Percentiles rank a stretch among this genome's conserved stretches.
These are phyloP conservation scores for Ennomos fuscantarius DNA, from an alignment of 2,888 invertebrate species.

Conservation along the genomic window DNA sequence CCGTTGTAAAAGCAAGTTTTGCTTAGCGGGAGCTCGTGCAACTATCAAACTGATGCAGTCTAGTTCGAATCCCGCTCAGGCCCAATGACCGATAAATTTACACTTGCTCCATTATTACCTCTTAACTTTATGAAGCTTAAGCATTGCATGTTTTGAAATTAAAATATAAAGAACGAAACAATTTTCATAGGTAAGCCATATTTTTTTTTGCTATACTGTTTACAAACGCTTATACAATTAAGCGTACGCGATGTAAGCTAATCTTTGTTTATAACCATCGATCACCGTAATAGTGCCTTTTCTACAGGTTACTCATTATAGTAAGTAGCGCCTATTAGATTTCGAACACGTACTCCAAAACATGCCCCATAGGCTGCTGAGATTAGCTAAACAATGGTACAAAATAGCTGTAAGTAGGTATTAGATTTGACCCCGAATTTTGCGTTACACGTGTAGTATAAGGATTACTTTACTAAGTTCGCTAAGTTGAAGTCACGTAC, in stretches of 20 bases:
- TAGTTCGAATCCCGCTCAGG: too few relatives aligned
- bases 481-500: conserved; percentile 8
- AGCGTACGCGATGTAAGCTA: conserved; percentile 40
- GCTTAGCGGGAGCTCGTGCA: too few relatives aligned
- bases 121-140: too few relatives aligned
- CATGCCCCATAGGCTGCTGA: conserved; percentile 5
- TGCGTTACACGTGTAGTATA: conserved; percentile 23
- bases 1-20: too few relatives aligned
- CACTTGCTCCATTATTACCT: too few relatives aligned
- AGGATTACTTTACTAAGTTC: neutral
- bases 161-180: too few relatives aligned
- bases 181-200: too few relatives aligned
- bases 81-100: too few relatives aligned
- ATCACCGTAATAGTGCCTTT: conserved; percentile 43
- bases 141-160: too few relatives aligned
- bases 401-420: conserved; percentile 16
- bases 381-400: conserved; percentile 30
- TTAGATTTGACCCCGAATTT: conserved; percentile 24
- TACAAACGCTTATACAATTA: conserved; percentile 7
- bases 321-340: conserved; percentile 4
- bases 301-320: conserved; percentile 32
- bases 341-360: conserved; percentile 3
- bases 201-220: too few relatives aligned
- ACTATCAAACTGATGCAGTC: too few relatives aligned
- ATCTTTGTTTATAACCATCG: conserved; percentile 54